A percentile compares a stretch with the other conserved stretches of the same genome.
Conservation (phyloP, 2,797 vertebrate genomes). For the Delichon dasypus region DNA sequence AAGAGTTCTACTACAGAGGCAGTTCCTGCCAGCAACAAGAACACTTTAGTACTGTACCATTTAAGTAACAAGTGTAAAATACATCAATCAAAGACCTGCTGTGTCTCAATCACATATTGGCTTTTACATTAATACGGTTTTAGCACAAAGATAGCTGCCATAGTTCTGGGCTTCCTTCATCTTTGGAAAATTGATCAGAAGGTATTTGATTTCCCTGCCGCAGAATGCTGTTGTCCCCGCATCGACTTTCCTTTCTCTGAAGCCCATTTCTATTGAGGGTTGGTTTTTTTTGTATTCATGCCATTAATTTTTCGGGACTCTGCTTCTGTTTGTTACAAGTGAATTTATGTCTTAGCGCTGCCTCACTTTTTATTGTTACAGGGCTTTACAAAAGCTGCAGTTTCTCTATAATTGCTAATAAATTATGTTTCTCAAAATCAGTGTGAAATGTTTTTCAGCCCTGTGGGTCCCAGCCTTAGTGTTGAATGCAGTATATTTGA, state of each 20-base stretch:
- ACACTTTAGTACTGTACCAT: background rate
- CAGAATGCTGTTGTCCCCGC: background rate
- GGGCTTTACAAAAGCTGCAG: background rate
- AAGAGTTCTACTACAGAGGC: background rate
- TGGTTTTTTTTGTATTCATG: background rate
- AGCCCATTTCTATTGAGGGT: background rate
- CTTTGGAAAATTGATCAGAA: constrained; percentile 23
- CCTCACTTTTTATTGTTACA: background rate
- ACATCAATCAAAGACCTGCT: background rate
- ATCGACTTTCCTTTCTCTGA: background rate
- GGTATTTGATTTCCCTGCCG: background rate
- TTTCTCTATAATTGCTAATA: constrained; percentile 33
- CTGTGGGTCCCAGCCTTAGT: background rate
- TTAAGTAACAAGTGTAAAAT: background rate
- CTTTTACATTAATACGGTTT: background rate
- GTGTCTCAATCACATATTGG: background rate
- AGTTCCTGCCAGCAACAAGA: background rate
- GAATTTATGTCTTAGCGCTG: background rate
- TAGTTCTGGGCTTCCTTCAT: background rate
- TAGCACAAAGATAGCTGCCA: background rate
- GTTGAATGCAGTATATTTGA: background rate
- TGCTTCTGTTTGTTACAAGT: background rate
- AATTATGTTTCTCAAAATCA: constrained; percentile 16
- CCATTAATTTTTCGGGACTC: background rate
- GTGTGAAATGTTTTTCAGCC: background rate